Percentiles rank a stretch among this genome's conserved stretches.
phyloP scores from a whole-genome alignment of 2,797 vertebrate species.

The Valencia hispanica region DNA sequence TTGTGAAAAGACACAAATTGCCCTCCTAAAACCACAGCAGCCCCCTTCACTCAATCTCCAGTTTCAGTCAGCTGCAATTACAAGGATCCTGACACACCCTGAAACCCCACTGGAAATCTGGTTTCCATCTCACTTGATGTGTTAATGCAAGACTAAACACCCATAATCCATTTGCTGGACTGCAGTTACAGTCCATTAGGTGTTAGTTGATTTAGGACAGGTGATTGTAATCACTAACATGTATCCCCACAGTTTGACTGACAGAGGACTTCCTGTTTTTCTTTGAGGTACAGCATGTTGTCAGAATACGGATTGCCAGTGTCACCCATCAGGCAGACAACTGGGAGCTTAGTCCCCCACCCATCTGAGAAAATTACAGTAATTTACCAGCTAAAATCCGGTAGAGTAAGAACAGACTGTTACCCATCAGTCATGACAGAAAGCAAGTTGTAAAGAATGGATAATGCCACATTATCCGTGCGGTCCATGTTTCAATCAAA shows the following conservation, averaged over 20 bases:
- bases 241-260: slow-evolving; percentile 21
- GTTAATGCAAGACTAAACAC: slow-evolving; percentile 23
- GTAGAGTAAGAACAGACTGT: slow-evolving; percentile 9
- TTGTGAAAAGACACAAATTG: slow-evolving; percentile 9
- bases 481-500: no score
- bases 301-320: slow-evolving; percentile 23
- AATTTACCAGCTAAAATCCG: slow-evolving; percentile 39
- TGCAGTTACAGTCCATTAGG: slow-evolving; percentile 22
- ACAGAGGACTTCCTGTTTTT: slow-evolving; percentile 38
- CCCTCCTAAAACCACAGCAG: background rate
- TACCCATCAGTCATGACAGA: slow-evolving; percentile 7
- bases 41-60: background rate
- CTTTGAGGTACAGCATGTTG: slow-evolving; percentile 3
- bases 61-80: slow-evolving; percentile 13
- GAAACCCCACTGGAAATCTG: slow-evolving; percentile 2
- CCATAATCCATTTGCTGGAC: slow-evolving; percentile 14
- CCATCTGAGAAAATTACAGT: slow-evolving; percentile 45
- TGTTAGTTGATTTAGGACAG: slow-evolving; percentile 24
- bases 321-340: slow-evolving; percentile 40
- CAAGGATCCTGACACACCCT: slow-evolving; percentile 17
- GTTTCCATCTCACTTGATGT: slow-evolving; percentile 10
- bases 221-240: slow-evolving; percentile 26
- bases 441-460: background rate
- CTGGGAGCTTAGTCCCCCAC: background rate
- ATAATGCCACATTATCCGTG: background rate